Conservation (phyloP, 92 coral and sea anemone genomes). For the Paramuricea clavata region DNA sequence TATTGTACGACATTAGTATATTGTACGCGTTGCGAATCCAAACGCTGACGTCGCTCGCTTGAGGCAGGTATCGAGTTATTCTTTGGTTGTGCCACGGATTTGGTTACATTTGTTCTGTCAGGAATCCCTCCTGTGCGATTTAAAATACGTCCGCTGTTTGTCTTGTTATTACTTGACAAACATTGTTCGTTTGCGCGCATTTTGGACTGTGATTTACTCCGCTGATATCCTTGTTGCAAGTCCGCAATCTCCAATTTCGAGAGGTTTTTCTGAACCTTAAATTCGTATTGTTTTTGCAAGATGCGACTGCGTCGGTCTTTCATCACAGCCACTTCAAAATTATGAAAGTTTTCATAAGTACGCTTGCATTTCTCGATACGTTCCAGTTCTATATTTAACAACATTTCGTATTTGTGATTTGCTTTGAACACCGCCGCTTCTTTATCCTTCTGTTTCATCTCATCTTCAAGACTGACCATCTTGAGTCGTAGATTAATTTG, state of each 20-base stretch:
- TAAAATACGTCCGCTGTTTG: neutral
- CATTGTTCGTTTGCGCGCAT: neutral
- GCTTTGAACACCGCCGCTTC: slow-evolving; percentile 81
- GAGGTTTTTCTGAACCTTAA: slow-evolving; percentile 47
- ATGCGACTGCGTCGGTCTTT: slow-evolving; percentile 68
- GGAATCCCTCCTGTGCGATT: neutral
- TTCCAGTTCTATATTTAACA: slow-evolving; percentile 82
- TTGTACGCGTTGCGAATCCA: neutral
- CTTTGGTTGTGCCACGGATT: neutral
- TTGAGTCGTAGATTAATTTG: slow-evolving; percentile 39
- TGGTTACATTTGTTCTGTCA: neutral
- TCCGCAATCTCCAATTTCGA: neutral
- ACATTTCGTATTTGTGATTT: slow-evolving; percentile 86
- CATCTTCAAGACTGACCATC: slow-evolving; percentile 42
- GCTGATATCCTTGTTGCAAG: neutral
- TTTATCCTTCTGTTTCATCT: slow-evolving; percentile 48
- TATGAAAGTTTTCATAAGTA: slow-evolving; percentile 77
- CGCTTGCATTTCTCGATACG: slow-evolving; percentile 80
- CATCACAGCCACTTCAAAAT: slow-evolving; percentile 80
- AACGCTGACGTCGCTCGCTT: neutral
- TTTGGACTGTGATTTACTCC: neutral
- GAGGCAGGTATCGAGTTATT: too few species aligned
- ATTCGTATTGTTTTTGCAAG: slow-evolving; percentile 76
- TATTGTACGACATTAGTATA: neutral
- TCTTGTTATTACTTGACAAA: neutral